These are phyloP conservation scores for Drosophila austrosaltans DNA, from an alignment of 2,888 invertebrate species.

Conservation along the genomic window DNA sequence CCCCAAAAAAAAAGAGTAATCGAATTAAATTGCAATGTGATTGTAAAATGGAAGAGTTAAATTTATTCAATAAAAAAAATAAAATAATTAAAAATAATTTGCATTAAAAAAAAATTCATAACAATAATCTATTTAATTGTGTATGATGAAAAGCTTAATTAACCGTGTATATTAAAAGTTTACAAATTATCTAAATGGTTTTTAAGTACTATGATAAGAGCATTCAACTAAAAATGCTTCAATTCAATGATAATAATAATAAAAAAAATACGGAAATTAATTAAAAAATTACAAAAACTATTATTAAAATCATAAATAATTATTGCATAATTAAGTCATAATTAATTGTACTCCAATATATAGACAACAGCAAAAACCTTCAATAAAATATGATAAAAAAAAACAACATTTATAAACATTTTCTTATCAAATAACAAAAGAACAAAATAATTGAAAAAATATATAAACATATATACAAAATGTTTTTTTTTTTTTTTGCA, in stretches of 20 bases:
- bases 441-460: not conserved
- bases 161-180: constrained; percentile 33
- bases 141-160: constrained; percentile 30
- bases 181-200: constrained; percentile 34
- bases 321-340: constrained; percentile 16
- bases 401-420: constrained; percentile 2
- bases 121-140: constrained; percentile 29
- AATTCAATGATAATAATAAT: constrained; percentile 30
- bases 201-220: constrained; percentile 26
- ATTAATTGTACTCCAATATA: constrained; percentile 13
- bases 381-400: not conserved
- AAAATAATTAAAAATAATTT: constrained; percentile 19
- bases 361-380: constrained; percentile 12
- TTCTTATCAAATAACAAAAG: constrained; percentile 10
- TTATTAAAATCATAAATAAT: constrained; percentile 8
- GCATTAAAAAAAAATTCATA: constrained; percentile 37
- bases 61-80: not conserved
- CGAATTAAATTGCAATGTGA: constrained; percentile 69
- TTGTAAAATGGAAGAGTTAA: constrained; percentile 36
- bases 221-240: constrained; percentile 34
- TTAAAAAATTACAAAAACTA: not conserved
- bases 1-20: constrained; percentile 9
- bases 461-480: not conserved
- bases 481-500: not conserved
- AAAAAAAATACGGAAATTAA: constrained; percentile 5